These are phyloP conservation scores for Fopius arisanus DNA, from an alignment of 1,140 invertebrate species.

Conservation along the genomic window DNA sequence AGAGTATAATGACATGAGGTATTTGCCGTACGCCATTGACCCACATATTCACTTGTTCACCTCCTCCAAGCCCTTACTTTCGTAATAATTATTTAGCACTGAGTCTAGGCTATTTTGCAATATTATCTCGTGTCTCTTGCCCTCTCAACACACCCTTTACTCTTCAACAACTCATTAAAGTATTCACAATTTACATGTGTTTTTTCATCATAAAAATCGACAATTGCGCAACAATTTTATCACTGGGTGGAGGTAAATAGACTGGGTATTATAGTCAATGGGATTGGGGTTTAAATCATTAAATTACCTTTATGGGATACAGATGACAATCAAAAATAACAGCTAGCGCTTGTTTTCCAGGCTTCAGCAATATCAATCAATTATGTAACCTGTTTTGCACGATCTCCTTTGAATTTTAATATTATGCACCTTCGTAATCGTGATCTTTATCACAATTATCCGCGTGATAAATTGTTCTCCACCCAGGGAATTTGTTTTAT, in stretches of 20 bases:
- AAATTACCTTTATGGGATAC: conserved; percentile 1
- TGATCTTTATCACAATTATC: not conserved
- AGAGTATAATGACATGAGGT: not conserved
- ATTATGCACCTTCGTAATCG: not conserved
- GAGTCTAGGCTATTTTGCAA: not conserved
- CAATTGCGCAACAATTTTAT: conserved; percentile 14
- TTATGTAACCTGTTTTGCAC: not conserved
- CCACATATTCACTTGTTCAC: not conserved
- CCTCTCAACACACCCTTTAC: no score
- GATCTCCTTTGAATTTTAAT: not conserved
- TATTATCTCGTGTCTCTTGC: not conserved
- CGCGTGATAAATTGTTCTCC: not conserved
- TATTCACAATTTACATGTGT: not conserved
- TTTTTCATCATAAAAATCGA: not conserved
- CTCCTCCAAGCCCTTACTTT: not conserved
- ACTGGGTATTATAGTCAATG: not conserved
- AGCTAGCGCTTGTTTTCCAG: not conserved
- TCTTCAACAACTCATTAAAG: no score
- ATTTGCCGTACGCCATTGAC: not conserved
- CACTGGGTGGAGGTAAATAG: not conserved
- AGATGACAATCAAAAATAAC: not conserved
- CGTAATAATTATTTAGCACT: not conserved
- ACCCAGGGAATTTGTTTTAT: not conserved
- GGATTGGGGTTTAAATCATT: not conserved
- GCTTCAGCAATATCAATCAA: not conserved